Percentiles rank a stretch among this genome's conserved stretches.
These are phyloP conservation scores for Chaetogeoica ovagalla DNA, from an alignment of 2,888 invertebrate genomes.

Conservation along the genomic window DNA sequence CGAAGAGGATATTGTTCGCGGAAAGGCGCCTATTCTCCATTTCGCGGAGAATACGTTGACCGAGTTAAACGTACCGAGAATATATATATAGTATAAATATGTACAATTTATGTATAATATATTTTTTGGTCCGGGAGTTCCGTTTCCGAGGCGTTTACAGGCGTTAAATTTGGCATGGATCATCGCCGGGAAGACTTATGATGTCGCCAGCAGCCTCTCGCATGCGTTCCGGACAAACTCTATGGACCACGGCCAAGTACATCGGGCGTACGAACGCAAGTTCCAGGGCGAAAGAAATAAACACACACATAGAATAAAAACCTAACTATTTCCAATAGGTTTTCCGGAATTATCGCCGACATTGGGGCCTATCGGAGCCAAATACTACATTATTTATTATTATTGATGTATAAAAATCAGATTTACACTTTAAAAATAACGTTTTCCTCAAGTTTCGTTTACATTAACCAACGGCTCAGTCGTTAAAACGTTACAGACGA, in stretches of 20 bases:
- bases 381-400: conserved; percentile 32
- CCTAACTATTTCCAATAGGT: conserved; percentile 41
- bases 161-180: conserved; percentile 51
- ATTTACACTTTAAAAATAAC: too few relatives aligned
- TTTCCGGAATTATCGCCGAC: conserved; percentile 46
- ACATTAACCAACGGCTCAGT: too few relatives aligned
- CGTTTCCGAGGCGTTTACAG: conserved; percentile 35
- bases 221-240: conserved; percentile 26
- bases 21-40: too few relatives aligned
- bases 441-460: too few relatives aligned
- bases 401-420: too few relatives aligned
- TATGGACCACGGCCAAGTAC: conserved; percentile 29
- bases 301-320: not conserved
- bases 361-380: conserved; percentile 44
- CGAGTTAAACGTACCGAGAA: too few relatives aligned
- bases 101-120: not conserved
- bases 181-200: conserved; percentile 37
- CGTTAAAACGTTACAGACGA: too few relatives aligned
- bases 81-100: not conserved
- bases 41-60: too few relatives aligned
- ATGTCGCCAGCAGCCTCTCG: conserved; percentile 28
- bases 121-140: conserved; percentile 18
- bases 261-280: not conserved
- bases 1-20: too few relatives aligned
- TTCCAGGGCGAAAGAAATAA: not conserved